These are phyloP conservation scores for Ia io DNA, from an alignment of 2,113 vertebrate species.

Conservation along the genomic window DNA sequence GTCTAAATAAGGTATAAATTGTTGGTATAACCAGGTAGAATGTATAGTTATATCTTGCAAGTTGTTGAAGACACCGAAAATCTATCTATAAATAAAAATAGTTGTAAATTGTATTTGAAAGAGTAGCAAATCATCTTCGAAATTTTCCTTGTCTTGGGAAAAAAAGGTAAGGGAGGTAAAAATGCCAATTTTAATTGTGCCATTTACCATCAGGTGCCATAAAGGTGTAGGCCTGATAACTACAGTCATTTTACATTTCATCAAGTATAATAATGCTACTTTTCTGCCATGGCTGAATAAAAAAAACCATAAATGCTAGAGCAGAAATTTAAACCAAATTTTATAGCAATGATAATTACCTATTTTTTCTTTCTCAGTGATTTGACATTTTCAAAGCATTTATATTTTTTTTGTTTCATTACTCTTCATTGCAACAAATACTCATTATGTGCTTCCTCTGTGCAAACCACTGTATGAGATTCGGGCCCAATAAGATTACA, in stretches of 20 bases:
- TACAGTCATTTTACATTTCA: neutral
- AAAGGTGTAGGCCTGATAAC: neutral
- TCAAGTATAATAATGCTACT: neutral
- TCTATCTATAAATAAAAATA: neutral
- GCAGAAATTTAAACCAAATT: neutral
- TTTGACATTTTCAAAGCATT: neutral
- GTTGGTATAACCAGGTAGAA: neutral
- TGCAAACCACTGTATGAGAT: neutral
- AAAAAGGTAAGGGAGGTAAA: neutral
- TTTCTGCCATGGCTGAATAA: neutral
- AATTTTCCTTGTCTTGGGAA: neutral
- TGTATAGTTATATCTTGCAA: neutral
- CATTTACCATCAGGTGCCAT: neutral
- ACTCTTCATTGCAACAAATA: neutral
- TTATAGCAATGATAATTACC: neutral
- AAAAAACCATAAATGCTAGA: neutral
- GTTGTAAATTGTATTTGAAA: neutral
- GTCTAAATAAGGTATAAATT: neutral
- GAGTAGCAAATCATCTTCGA: neutral
- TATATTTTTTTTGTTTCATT: neutral
- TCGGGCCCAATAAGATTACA: neutral
- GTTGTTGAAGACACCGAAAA: neutral
- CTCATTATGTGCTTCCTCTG: neutral
- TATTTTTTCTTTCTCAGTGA: neutral
- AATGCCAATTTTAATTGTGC: neutral